Conservation (phyloP, 2,888 invertebrate species). For the Julus scanicus region DNA sequence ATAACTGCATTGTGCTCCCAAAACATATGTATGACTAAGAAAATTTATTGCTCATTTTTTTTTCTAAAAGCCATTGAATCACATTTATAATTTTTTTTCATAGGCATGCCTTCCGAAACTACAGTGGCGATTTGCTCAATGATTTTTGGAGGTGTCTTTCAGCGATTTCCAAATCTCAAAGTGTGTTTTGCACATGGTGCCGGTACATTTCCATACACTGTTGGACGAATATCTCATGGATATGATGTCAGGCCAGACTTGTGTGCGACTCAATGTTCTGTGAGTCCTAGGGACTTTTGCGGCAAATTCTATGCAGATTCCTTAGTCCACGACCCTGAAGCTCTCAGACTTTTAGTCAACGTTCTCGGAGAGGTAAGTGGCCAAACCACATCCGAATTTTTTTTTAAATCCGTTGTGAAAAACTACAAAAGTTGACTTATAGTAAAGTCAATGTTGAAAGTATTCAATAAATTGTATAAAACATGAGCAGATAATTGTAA, state of each 20-base stretch:
- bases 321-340: constrained; percentile 68
- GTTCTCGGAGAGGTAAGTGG: constrained; percentile 68
- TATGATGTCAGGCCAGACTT: constrained; percentile 70
- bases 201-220: constrained; percentile 70
- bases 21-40: too few species aligned
- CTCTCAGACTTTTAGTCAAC: constrained; percentile 67
- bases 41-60: background rate
- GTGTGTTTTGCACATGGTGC: constrained; percentile 71
- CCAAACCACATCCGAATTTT: background rate
- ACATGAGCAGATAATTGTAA: background rate
- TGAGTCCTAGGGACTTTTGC: constrained; percentile 66
- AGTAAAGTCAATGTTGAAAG: too few species aligned
- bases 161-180: constrained; percentile 64
- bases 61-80: background rate
- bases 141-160: constrained; percentile 70
- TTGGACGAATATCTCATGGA: constrained; percentile 69
- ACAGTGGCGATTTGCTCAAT: constrained; percentile 69
- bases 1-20: too few species aligned
- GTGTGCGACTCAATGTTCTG: constrained; percentile 68
- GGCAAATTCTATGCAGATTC: constrained; percentile 69
- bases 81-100: background rate
- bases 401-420: too few species aligned
- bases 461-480: background rate
- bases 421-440: background rate
- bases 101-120: constrained; percentile 72